Evolutionary conservation across 2,888 invertebrate species (phyloP), one percentile per base, ranked within the genome.

Genomic region (Aleiodes leptofemur): DNA sequence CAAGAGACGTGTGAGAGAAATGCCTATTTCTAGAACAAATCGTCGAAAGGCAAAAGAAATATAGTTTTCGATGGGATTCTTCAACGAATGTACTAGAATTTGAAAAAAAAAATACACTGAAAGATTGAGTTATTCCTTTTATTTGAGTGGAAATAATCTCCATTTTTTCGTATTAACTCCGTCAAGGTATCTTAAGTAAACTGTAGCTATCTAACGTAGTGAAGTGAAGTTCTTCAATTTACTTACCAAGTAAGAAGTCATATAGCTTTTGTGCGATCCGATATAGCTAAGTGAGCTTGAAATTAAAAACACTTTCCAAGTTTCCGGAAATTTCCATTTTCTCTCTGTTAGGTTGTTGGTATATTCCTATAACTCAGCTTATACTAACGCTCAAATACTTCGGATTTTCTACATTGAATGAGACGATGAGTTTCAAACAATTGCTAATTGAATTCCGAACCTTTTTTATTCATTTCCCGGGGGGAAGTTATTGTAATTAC

Each of bases 281-380:
- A 55, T 55, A 55, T 55, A 55, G 55, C 14, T 55, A 43, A 72
- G 51, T 53, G 72, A 66, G 72, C 64, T 72, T 66, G 72, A 72
- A 64, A 72, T 72, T 66, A 64, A 72, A 72, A 72, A 51, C 64
- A 64, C 72, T 64, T 72, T 53, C 38, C 14, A 38, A 72, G 64
- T 66, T 72, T 72, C 66, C 16, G n/a, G 51, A 29, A 51, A 72
- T 72, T 72, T 72, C 72, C 64, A 72, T 72, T 72, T 53, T 61
- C 34, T 38, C 31, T 64, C 23, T 11, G 16, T 16, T 55, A 2
- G 16, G 14, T 23, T 8, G 23, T 16, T 55, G 8, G 14, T 14
- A 48, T 68, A 68, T 51, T 9, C 16, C 29, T 31, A 69, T 68
- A 55, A 55, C 55, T 55, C 14, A 16, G 55, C 8, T 8, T 16